Percentiles rank a stretch among this genome's conserved stretches.
Conservation (phyloP, 2,113 vertebrate genomes). For the Austrofundulus limnaeus region DNA sequence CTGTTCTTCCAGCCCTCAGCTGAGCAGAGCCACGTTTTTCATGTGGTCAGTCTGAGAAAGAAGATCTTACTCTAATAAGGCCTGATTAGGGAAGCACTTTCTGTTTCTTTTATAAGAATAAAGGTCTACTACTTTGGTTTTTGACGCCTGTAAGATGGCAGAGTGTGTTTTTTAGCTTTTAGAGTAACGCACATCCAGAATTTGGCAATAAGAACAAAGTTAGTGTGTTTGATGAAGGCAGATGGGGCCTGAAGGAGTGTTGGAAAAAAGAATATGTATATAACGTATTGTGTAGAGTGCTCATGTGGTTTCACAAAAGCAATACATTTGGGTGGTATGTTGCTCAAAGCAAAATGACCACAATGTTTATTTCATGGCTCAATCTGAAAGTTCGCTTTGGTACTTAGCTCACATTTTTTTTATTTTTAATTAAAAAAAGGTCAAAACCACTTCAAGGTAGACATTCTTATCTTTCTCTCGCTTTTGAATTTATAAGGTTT, state of each 20-base stretch:
- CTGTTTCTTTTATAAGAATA: conserved; percentile 38
- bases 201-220: conserved; percentile 64
- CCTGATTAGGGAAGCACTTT: conserved; percentile 61
- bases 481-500: background rate
- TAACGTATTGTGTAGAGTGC: conserved; percentile 30
- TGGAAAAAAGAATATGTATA: conserved; percentile 17
- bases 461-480: background rate
- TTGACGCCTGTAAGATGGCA: conserved; percentile 36
- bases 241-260: conserved; percentile 37
- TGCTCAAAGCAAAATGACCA: conserved; percentile 16
- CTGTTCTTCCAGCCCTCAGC: conserved; percentile 22
- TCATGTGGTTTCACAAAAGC: conserved; percentile 37
- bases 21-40: conserved; percentile 40
- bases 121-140: conserved; percentile 57
- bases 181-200: conserved; percentile 60
- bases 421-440: background rate
- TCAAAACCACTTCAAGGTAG: background rate
- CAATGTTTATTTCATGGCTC: conserved; percentile 24
- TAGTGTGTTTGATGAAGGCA: conserved; percentile 58
- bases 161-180: conserved; percentile 60
- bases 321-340: conserved; percentile 30
- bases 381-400: conserved; percentile 13
- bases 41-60: conserved; percentile 60
- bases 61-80: conserved; percentile 44
- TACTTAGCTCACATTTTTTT: conserved; percentile 13